Conservation (phyloP, 2,797 vertebrate species). For the Cryptoblepharus egeriae region DNA sequence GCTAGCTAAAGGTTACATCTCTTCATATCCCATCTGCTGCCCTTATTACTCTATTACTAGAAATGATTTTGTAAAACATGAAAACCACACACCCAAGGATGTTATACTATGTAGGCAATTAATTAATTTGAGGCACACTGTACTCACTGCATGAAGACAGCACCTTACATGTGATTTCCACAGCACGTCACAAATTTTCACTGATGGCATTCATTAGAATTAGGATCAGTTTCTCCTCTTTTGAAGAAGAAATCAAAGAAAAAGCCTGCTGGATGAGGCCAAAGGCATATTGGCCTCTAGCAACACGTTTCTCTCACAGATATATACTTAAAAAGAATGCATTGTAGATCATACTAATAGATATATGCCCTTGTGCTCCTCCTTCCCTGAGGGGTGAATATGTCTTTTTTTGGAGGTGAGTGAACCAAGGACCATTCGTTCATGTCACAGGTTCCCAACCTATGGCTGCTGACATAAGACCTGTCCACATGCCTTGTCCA, state of each 20-base stretch:
- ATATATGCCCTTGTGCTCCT: background rate
- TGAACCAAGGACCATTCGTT: background rate
- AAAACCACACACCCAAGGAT: conserved; percentile 19
- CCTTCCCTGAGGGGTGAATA: background rate
- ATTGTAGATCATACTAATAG: background rate
- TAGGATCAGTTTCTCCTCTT: conserved; percentile 29
- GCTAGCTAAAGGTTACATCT: background rate
- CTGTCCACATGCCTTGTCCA: too few species aligned
- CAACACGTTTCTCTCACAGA: too few species aligned
- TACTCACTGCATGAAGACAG: background rate
- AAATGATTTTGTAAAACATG: conserved; percentile 31
- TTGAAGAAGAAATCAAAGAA: too few species aligned
- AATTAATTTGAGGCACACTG: background rate
- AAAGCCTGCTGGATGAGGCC: background rate
- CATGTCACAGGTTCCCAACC: too few species aligned
- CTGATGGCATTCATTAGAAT: conserved; percentile 9
- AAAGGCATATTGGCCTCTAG: background rate
- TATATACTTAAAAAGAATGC: too few species aligned
- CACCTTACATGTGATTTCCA: conserved; percentile 5
- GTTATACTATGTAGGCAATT: conserved; percentile 25
- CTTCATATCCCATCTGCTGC: conserved; percentile 30
- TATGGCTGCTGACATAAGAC: too few species aligned
- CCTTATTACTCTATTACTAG: conserved; percentile 39
- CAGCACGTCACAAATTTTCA: conserved; percentile 17
- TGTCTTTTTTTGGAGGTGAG: background rate